Base-by-base conservation (phyloP, 2,888 invertebrate species). In the Drosophila atripex region DNA sequence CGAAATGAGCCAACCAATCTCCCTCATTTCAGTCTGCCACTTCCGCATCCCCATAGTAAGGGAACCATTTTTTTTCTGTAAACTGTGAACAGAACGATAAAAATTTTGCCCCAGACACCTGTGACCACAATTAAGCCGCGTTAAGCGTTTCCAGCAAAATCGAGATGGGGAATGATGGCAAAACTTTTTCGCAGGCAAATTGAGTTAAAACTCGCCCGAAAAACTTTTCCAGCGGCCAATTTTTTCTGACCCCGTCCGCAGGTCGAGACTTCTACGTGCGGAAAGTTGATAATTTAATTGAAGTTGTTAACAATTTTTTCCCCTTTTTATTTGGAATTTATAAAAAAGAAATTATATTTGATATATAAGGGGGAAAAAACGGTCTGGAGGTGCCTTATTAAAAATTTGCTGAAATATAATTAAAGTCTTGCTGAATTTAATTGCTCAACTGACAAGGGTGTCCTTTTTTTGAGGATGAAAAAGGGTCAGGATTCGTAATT, bases 101-200 rank as follows among this genome's bases (percentile, higher is more conserved):
- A 90, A 90, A 90, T 89, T 71, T 66, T 60, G 74, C 76, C 71
- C 78, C 75, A 88, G 70, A 80, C 89, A 90, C 89, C 89, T 90
- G 89, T 80, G 89, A 89, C 89, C 90, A 89, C 90, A 90, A 89
- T 89, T 89, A 90, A 88, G 85, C 77, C 77, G 78, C 85, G 88
- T 88, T 86, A 86, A 85, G 77, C 79, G 85, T 80, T 80, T 68
- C 71, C 58, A 68, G 64, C 16, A 35, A 61, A 68, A 32, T 45
- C 16, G 25, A 12, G 14, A 46, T 12, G 45, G 9, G 12, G n/a
- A 25, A 18, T 23, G 49, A 23, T 51, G 50, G 71, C 71, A 86
- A 83, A 73, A 72, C 54, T 70, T 88, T 80, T 74, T 65, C 53
- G 66, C 87, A 77, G 71, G 73, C 72, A 84, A 88, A 85, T 85